Base-by-base conservation (phyloP, 2,888 invertebrate species). In the Temnothorax unifasciatus region DNA sequence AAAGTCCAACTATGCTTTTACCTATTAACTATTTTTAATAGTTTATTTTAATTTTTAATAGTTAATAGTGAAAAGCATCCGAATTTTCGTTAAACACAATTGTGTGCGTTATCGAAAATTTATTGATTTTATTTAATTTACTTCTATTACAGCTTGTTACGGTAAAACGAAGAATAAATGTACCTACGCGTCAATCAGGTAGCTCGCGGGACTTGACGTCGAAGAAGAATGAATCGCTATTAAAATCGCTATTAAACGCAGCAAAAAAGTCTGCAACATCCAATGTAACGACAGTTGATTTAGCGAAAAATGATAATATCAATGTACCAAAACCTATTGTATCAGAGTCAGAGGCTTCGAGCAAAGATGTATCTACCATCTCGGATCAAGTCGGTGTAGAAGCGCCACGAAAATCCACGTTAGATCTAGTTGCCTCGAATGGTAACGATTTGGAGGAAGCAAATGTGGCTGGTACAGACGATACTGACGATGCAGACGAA, bases 81-180 rank as follows among this genome's bases (percentile, higher is more conserved):
- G 8, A n/a, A 29, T 44, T 63, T 59, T 74, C 0, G 11, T 15
- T 34, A n/a, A 54, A 21, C 11, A 15, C 11, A 59, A 47, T 75
- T 9, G 4, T 5, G 11, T 64, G n/a, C 8, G 2, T 38, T 0
- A 21, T 13, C 8, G 1, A 29, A 57, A 75, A 34, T 6, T 44
- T 34, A 66, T 64, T 34, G 21, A 63, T 69, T 57, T 61, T 8
- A 57, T 18, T 47, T 71, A 13, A 68, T 69, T 79, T 81, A 0
- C 3, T 68, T 11, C 29, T 50, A 52, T 82, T 83, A 18, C 57
- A 89, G 88, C 34, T 71, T 29, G 21, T 64, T 61, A 15, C 38
- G 38, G 59, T 44, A n/a, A 29, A 57, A 38, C 21, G 2, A 34
- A 59, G 21, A 47, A 73, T 15, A 38, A 9, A 21, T 44, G 6